Base-by-base conservation (phyloP, 2,888 invertebrate species). In the Agrotis ipsilon region DNA sequence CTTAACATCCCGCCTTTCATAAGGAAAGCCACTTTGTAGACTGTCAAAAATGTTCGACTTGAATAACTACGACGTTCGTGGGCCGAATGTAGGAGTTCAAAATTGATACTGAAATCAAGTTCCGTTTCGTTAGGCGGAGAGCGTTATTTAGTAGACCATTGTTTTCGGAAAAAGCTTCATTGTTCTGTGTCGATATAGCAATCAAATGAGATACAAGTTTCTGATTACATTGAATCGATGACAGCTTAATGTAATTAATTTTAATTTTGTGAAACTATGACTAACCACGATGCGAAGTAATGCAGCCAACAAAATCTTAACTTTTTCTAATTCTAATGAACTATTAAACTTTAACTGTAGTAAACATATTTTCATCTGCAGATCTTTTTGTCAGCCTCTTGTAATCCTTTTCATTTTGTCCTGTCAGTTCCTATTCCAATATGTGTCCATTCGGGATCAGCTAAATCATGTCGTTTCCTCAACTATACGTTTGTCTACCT, bases 71-170 rank as follows among this genome's bases (percentile, higher is more conserved):
- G 70, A 57, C 52, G 64, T 27, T 68, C 57, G 85, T 93, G 89
- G 92, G 93, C 68, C 73, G 89, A 82, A 88, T 88, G 94, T 94
- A 91, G 94, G 93, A 90, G 93, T 91, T 80, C 78, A 59, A 86
- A 90, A 92, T 90, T 90, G 85, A 90, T 90, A 87, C 87, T 85
- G 84, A 92, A 91, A 91, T 88, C 82, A 84, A 75, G 90, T 91
- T 88, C 88, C 90, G 87, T 88, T 88, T 80, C 85, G 81, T 78
- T 88, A 83, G 91, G 91, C 91, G 90, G 88, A 87, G 85, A 86
- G 66, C 83, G 85, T 86, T 89, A 89, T 89, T 86, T 87, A 88
- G 83, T 86, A 69, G 81, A 70, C 91, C 83, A 93, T 93, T 93
- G 93, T 93, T 91, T 91, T 85, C 79, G 64, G 77, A 84, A 87